Evolutionary conservation across 2,888 invertebrate genomes (phyloP).

Genomic region (Drosophila robusta): DNA sequence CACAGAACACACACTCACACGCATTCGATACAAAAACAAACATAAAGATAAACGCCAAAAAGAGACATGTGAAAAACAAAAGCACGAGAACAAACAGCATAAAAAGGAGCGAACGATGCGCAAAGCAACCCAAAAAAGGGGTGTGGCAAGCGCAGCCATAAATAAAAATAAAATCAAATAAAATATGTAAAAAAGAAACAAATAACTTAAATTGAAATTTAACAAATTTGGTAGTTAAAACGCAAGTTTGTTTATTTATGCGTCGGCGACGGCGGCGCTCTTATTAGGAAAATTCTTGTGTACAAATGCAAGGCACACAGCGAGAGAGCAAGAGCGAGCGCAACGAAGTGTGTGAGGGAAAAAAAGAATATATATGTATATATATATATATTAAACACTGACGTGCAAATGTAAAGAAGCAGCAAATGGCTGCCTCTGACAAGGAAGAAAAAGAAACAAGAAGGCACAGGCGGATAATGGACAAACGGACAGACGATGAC

Average conservation of each 20-base stretch:
- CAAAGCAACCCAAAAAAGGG: slow-evolving; percentile 43
- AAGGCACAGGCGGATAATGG: slow-evolving; percentile 59
- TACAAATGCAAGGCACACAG: slow-evolving; percentile 63
- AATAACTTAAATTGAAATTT: slow-evolving; percentile 9
- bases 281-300: slow-evolving; percentile 75
- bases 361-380: slow-evolving; percentile 19
- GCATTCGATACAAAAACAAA: slow-evolving; percentile 69
- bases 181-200: neutral
- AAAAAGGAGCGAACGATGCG: slow-evolving; percentile 44
- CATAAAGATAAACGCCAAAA: slow-evolving; percentile 76
- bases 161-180: slow-evolving; percentile 1
- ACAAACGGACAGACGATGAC: slow-evolving; percentile 40
- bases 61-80: slow-evolving; percentile 74
- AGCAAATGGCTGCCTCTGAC: slow-evolving; percentile 74
- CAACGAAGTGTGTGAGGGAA: slow-evolving; percentile 29
- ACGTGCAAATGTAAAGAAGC: slow-evolving; percentile 61
- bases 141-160: slow-evolving; percentile 40
- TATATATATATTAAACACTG: slow-evolving; percentile 41
- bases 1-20: slow-evolving; percentile 17
- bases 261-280: slow-evolving; percentile 38
- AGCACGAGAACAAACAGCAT: slow-evolving; percentile 51
- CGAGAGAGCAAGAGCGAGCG: slow-evolving; percentile 24
- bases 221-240: slow-evolving; percentile 25
- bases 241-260: slow-evolving; percentile 36
- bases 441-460: slow-evolving; percentile 74